phyloP scores from a whole-genome alignment of 1,140 invertebrate genomes.

The Calephelis virginiensis region DNA sequence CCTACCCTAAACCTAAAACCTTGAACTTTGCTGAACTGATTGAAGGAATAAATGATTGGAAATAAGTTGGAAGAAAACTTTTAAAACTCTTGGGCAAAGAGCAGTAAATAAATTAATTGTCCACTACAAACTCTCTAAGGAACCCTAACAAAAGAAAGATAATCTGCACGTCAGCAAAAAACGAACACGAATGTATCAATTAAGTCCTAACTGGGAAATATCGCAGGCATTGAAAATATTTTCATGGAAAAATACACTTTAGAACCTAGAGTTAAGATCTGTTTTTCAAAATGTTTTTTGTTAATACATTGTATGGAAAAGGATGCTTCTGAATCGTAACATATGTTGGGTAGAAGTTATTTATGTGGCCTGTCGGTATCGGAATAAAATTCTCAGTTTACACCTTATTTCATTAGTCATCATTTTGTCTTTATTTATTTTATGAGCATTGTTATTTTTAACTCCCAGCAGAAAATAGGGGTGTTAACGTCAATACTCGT shows the following conservation, averaged over 20 bases:
- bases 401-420: no score
- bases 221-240: conserved; percentile 5
- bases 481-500: no score
- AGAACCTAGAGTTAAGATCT: neutral
- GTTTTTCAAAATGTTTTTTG: neutral
- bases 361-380: neutral
- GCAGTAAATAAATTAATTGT: neutral
- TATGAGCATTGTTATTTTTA: no score
- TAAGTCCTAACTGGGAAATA: conserved; percentile 29
- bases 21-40: no score
- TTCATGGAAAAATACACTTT: conserved; percentile 19
- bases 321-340: neutral
- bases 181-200: conserved; percentile 38
- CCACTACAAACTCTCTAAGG: neutral
- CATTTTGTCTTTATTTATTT: no score
- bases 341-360: neutral
- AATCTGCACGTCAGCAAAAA: conserved; percentile 34
- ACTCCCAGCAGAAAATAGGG: no score
- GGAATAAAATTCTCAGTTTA: no score
- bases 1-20: no score
- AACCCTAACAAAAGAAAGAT: conserved; percentile 25
- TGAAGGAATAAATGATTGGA: no score
- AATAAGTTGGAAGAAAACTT: neutral
- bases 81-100: neutral
- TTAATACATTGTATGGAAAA: neutral